Evolutionary conservation across 64 coral and sea anemone species (phyloP).

Genomic region (Porites australiensis): DNA sequence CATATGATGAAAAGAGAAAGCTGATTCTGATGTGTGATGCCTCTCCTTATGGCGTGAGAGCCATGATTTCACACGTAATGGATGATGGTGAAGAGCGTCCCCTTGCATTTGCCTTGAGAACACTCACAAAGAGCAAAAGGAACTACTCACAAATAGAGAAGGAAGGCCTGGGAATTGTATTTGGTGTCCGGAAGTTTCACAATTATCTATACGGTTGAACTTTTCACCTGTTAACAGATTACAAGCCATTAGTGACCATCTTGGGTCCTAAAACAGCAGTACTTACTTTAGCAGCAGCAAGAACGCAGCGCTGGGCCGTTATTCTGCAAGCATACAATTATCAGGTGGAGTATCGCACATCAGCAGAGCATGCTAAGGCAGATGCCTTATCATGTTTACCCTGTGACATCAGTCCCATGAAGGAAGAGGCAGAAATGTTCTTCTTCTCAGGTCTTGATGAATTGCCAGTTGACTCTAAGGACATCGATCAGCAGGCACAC

Average conservation of each 20-base stretch:
- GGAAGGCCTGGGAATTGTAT: constrained; percentile 50
- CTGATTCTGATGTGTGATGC: constrained; percentile 66
- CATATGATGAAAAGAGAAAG: constrained; percentile 60
- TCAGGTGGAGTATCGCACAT: constrained; percentile 49
- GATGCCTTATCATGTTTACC: constrained; percentile 22
- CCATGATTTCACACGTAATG: constrained; percentile 71
- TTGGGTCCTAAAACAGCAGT: constrained; percentile 64
- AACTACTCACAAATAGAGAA: constrained; percentile 74
- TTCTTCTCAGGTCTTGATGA: constrained; percentile 61
- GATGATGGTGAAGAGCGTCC: constrained; percentile 56
- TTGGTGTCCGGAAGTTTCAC: constrained; percentile 58
- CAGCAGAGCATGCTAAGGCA: constrained; percentile 55
- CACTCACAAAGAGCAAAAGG: constrained; percentile 40
- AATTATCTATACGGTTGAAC: constrained; percentile 46
- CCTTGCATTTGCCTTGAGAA: constrained; percentile 53
- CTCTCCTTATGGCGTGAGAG: constrained; percentile 56
- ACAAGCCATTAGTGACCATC: constrained; percentile 58
- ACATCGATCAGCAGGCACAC: constrained; percentile 31
- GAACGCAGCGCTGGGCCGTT: constrained; percentile 54
- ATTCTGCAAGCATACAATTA: constrained; percentile 60
- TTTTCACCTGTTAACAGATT: constrained; percentile 49
- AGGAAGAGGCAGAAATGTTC: constrained; percentile 11
- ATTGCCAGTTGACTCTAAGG: constrained; percentile 36
- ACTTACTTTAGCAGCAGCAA: constrained; percentile 48
- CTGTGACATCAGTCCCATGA: neutral